These are phyloP conservation scores for Cetoscarus ocellatus DNA, from an alignment of 2,797 vertebrate genomes.

Conservation along the genomic window DNA sequence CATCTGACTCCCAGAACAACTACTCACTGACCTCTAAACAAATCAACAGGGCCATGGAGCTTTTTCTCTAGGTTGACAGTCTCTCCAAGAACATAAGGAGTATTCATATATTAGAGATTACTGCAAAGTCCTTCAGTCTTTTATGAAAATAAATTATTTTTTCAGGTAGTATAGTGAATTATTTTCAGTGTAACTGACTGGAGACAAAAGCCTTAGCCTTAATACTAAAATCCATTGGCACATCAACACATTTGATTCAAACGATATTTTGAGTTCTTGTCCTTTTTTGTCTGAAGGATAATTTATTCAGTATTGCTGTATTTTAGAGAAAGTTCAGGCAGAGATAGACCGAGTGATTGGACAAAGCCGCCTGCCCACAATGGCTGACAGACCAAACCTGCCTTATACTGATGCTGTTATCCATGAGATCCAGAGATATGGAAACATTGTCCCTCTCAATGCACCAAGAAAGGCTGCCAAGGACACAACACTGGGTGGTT, in stretches of 20 bases:
- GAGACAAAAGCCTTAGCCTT: background rate
- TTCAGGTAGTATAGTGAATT: too few relatives aligned
- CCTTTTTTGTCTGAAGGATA: background rate
- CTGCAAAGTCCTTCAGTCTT: too few relatives aligned
- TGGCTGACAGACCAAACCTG: conserved; percentile 78
- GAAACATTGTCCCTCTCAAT: conserved; percentile 79
- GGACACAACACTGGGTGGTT: conserved; percentile 76
- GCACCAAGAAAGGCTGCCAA: conserved; percentile 49
- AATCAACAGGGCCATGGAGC: too few relatives aligned
- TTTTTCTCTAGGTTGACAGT: too few relatives aligned
- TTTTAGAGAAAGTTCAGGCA: conserved; percentile 81
- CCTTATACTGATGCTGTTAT: conserved; percentile 86
- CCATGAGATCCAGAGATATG: conserved; percentile 86
- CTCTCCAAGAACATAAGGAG: too few relatives aligned
- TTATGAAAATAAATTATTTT: too few relatives aligned
- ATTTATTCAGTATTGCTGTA: background rate
- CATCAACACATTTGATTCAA: too few relatives aligned
- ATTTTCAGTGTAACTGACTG: conserved; percentile 50
- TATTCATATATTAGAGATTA: too few relatives aligned
- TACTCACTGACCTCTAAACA: too few relatives aligned
- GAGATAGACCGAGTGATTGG: conserved; percentile 87
- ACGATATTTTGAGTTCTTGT: too few relatives aligned
- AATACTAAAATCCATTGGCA: too few relatives aligned
- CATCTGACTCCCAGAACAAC: too few relatives aligned
- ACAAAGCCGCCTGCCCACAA: conserved; percentile 62